Evolutionary conservation across 35 echinoderm and acorn worm species (phyloP).

Genomic region (Strongylocentrotus purpuratus): DNA sequence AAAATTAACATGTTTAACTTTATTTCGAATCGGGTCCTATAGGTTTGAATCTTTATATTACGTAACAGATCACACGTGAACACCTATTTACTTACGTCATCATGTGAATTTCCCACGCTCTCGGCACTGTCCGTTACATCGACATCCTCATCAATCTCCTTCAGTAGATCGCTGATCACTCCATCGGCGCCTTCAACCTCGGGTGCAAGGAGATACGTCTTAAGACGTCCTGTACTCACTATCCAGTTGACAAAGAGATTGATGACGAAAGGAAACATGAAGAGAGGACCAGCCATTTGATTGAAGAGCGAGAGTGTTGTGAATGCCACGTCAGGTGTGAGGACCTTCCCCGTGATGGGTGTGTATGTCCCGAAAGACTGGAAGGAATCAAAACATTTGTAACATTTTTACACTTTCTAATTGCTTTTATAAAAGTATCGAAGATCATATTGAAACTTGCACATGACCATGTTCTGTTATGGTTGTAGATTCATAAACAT

Average conservation of each 20-base stretch:
- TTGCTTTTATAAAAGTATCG: too few species aligned
- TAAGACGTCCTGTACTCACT: constrained; percentile 55
- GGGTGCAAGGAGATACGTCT: constrained; percentile 52
- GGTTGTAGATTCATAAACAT: too few species aligned
- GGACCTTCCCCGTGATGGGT: background rate
- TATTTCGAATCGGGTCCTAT: background rate
- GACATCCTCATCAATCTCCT: background rate
- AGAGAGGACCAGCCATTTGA: constrained; percentile 64
- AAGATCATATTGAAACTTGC: too few species aligned
- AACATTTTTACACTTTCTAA: too few species aligned
- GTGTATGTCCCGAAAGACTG: constrained; percentile 71
- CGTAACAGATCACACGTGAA: background rate
- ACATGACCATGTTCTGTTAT: too few species aligned
- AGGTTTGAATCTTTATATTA: background rate
- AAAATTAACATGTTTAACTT: too few species aligned
- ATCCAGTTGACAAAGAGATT: constrained; percentile 55
- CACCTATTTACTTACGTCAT: background rate
- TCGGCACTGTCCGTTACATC: constrained; percentile 5
- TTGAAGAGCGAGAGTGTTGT: constrained; percentile 71
- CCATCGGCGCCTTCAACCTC: constrained; percentile 59
- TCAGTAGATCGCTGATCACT: background rate
- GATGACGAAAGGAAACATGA: constrained; percentile 60
- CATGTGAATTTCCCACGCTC: background rate
- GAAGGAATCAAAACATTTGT: background rate
- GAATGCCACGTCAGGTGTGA: constrained; percentile 68